Conservation (phyloP, 2,888 invertebrate species). For the Venustoraphidia nigricollis region DNA sequence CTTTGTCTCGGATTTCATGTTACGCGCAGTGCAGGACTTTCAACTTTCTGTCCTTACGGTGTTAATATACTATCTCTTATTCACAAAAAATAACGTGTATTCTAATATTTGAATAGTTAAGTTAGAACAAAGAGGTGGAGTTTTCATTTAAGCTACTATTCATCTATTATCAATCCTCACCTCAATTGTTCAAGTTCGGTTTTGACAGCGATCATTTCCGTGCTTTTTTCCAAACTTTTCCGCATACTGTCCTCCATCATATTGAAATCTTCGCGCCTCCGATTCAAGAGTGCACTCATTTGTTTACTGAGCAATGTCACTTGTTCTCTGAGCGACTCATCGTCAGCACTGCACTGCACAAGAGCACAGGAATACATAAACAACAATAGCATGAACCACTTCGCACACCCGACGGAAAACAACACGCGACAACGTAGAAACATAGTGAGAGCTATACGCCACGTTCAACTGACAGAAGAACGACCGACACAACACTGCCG, state of each 20-base stretch:
- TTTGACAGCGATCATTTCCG: slow-evolving; percentile 32
- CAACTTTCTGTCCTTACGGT: too few species aligned
- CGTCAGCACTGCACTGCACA: slow-evolving; percentile 4
- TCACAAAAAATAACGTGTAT: too few species aligned
- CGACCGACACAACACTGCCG: too few species aligned
- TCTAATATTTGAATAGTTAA: too few species aligned
- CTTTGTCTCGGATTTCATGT: too few species aligned
- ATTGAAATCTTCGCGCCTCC: slow-evolving; percentile 35
- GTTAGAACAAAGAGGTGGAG: too few species aligned
- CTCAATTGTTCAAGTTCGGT: slow-evolving; percentile 34
- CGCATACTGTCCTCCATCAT: slow-evolving; percentile 35
- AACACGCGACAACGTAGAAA: neutral
- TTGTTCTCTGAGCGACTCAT: slow-evolving; percentile 20
- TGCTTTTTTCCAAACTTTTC: slow-evolving; percentile 32
- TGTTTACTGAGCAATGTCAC: slow-evolving; percentile 35
- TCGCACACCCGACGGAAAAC: slow-evolving; percentile 3
- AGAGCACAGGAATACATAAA: slow-evolving; percentile 1
- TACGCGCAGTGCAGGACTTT: too few species aligned
- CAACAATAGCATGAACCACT: slow-evolving; percentile 3
- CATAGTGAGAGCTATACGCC: too few species aligned
- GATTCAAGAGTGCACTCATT: slow-evolving; percentile 33
- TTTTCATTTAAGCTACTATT: too few species aligned
- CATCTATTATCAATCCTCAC: slow-evolving; percentile 19
- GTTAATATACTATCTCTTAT: too few species aligned
- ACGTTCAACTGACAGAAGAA: too few species aligned